Conservation (phyloP, 2,888 invertebrate species). For the Ennomos fuscantarius region DNA sequence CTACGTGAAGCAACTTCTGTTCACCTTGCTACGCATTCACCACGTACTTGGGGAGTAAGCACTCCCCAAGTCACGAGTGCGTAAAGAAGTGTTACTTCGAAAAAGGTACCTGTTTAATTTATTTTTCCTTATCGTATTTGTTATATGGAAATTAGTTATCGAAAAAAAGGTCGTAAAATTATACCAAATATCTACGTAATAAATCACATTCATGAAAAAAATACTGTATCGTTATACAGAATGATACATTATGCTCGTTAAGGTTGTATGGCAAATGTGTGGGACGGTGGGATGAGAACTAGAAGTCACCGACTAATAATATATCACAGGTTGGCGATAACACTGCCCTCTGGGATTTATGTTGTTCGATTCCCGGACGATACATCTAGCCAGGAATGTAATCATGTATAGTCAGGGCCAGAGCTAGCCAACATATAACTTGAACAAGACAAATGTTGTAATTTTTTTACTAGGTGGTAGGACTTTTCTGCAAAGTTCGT, state of each 20-base stretch:
- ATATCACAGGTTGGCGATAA: constrained; percentile 66
- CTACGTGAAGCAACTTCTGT: no score
- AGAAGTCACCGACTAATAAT: constrained; percentile 70
- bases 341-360: constrained; percentile 63
- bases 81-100: no score
- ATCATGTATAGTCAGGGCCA: constrained; percentile 46
- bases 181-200: constrained; percentile 30
- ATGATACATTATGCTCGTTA: constrained; percentile 74
- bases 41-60: no score
- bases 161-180: constrained; percentile 25
- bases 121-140: constrained; percentile 2
- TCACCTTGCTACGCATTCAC: no score
- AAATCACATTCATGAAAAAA: constrained; percentile 37
- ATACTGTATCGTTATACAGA: constrained; percentile 34
- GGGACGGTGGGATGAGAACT: constrained; percentile 48
- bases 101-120: background rate
- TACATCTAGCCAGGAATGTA: background rate
- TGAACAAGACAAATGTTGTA: no score
- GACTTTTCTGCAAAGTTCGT: no score
- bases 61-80: no score
- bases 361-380: constrained; percentile 54
- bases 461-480: no score
- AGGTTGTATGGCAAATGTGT: constrained; percentile 66
- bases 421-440: no score
- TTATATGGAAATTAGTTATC: constrained; percentile 13